Conservation (phyloP, 1,140 invertebrate genomes). For the Plutomurus gul region DNA sequence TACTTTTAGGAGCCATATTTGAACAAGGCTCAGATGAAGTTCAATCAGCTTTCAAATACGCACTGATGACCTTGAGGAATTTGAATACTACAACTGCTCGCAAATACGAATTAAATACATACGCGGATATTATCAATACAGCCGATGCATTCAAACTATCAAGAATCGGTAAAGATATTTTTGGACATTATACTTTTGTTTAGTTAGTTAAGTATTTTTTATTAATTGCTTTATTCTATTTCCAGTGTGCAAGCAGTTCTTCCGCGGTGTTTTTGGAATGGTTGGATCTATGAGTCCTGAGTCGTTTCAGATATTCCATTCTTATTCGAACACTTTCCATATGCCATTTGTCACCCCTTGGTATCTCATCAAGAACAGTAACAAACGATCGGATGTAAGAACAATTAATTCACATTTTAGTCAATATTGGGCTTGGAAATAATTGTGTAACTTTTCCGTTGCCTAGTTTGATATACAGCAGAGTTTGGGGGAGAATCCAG, state of each 20-base stretch:
- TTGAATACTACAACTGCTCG: slow-evolving; percentile 54
- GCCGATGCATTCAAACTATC: slow-evolving; percentile 58
- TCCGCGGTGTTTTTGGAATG: slow-evolving; percentile 62
- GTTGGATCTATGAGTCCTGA: slow-evolving; percentile 66
- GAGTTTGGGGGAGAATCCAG: slow-evolving; percentile 7
- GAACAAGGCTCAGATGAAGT: slow-evolving; percentile 56
- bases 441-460: not conserved
- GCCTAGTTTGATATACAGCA: not conserved
- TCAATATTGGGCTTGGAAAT: not conserved
- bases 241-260: slow-evolving; percentile 62
- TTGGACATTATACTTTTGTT: not conserved
- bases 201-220: not conserved
- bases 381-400: not conserved
- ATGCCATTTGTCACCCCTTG: slow-evolving; percentile 64
- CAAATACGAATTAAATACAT: slow-evolving; percentile 56
- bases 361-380: slow-evolving; percentile 65
- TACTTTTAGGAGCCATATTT: slow-evolving; percentile 55
- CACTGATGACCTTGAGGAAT: slow-evolving; percentile 54
- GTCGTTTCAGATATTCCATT: slow-evolving; percentile 63
- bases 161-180: slow-evolving; percentile 56
- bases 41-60: slow-evolving; percentile 57
- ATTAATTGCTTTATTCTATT: slow-evolving; percentile 24
- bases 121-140: slow-evolving; percentile 58
- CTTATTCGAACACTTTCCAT: slow-evolving; percentile 64
- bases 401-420: not conserved